Conservation (phyloP, 23 tunicate species). For the Trididemnum miniatum region DNA sequence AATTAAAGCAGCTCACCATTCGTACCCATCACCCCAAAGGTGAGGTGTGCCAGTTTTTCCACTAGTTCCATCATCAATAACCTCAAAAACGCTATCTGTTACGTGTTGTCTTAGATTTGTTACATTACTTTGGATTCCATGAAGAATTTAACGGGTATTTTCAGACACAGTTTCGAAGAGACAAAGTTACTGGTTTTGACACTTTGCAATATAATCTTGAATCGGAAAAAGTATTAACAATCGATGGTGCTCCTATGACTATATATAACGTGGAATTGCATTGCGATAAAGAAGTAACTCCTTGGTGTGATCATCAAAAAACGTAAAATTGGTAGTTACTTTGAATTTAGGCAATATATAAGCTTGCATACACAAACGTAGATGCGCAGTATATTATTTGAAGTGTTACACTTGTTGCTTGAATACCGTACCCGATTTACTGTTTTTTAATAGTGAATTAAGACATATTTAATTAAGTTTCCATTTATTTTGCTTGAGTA, state of each 20-base stretch:
- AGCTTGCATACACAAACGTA: not conserved
- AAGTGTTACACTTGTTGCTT: no score
- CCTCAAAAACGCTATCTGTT: no score
- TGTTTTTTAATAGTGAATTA: no score
- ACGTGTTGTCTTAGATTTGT: no score
- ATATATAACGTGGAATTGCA: slow-evolving; percentile 50
- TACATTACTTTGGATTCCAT: no score
- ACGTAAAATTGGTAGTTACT: not conserved
- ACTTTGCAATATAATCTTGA: slow-evolving; percentile 40
- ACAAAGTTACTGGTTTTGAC: slow-evolving; percentile 45
- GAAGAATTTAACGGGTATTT: slow-evolving; percentile 1
- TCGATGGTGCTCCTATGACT: slow-evolving; percentile 44
- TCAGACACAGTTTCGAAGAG: slow-evolving; percentile 21
- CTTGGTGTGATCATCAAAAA: slow-evolving; percentile 59
- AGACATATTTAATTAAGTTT: no score
- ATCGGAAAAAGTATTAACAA: slow-evolving; percentile 25
- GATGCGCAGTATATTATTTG: not conserved
- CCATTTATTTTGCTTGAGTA: no score
- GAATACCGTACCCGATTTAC: no score
- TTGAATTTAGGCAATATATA: not conserved
- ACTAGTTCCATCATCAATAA: no score
- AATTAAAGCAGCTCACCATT: no score
- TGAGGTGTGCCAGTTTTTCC: no score
- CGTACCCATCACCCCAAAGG: no score
- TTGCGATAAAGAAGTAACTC: slow-evolving; percentile 42